Base-by-base conservation (phyloP, 2,113 vertebrate genomes). In the Puma concolor region DNA sequence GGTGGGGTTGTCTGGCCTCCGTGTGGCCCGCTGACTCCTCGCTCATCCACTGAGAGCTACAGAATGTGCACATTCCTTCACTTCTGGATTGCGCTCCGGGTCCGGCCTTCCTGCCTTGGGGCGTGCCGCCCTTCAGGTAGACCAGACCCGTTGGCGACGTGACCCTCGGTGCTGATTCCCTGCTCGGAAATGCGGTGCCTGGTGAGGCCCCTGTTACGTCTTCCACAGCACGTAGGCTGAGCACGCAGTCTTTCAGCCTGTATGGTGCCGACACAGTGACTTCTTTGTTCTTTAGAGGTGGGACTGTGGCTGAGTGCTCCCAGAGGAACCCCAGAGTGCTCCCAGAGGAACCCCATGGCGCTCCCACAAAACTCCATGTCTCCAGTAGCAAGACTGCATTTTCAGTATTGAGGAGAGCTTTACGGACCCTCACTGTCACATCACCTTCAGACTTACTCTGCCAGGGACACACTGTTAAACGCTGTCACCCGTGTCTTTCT, bases 121-220 rank as follows among this genome's bases (percentile, higher is more conserved):
- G 10, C 13, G 31, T 33, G 29, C n/a, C 4, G 10, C 23, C 72
- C 25, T 11, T 31, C 36, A 44, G 31, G 54, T 25, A 21, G 81
- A 19, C 41, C 33, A 93, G 50, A 36, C 27, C 21, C 6, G 0
- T 27, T 14, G 38, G 12, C 9, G 57, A 54, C 72, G 17, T 13
- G 36, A 71, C 17, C 41, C 15, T 21, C 60, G 27, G 1, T 4
- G 13, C 4, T 36, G 27, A 54, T 11, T 12, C 44, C 0, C 0
- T 29, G 14, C 48, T 67, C 44, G 9, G 77, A 84, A 88, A 52
- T 9, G 10, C 29, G 16, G 17, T n/a, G 0, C 15, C 52, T 33
- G 27, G 4, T 84, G 29, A 38, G 16, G 5, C 33, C 82, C 77
- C 94, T 17, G 13, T 79, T 29, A 48, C 67, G 1, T 72, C 88